These are phyloP conservation scores for Alouatta palliata DNA, from an alignment of 2,113 vertebrate genomes.

Conservation along the genomic window DNA sequence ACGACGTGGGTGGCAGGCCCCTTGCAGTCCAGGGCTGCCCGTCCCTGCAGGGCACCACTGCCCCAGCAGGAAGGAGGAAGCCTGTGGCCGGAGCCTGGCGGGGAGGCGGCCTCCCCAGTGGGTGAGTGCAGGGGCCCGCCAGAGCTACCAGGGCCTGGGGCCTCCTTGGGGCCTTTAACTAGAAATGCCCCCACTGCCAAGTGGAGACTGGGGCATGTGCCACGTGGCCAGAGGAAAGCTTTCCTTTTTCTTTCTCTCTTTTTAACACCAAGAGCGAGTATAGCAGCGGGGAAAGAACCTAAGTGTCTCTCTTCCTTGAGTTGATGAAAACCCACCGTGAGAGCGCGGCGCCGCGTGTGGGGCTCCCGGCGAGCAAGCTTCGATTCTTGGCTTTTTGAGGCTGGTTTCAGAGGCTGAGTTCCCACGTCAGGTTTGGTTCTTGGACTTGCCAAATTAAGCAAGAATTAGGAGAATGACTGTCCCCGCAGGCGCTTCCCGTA, in stretches of 20 bases:
- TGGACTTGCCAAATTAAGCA: fast-evolving
- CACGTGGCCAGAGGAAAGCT: background rate
- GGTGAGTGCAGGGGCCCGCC: background rate
- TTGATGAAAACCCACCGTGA: fast-evolving
- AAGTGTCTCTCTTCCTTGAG: fast-evolving
- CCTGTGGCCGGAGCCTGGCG: fast-evolving
- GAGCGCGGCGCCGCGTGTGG: fast-evolving
- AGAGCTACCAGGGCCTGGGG: background rate
- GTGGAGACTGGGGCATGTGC: background rate
- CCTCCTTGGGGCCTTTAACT: fast-evolving
- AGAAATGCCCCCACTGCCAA: background rate
- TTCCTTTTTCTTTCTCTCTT: no score
- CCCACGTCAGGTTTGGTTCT: fast-evolving
- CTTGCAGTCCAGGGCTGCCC: background rate
- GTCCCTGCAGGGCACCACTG: background rate
- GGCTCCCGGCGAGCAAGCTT: background rate
- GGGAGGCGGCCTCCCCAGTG: background rate
- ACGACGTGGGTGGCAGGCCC: no score
- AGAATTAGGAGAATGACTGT: background rate
- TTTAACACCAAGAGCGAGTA: fast-evolving
- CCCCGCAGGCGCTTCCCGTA: fast-evolving
- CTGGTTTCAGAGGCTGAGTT: background rate
- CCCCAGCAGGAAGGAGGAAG: background rate
- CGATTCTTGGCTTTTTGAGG: background rate
- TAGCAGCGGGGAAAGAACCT: background rate